These are phyloP conservation scores for Procapra przewalskii DNA, from an alignment of 2,113 vertebrate genomes.

Conservation along the genomic window DNA sequence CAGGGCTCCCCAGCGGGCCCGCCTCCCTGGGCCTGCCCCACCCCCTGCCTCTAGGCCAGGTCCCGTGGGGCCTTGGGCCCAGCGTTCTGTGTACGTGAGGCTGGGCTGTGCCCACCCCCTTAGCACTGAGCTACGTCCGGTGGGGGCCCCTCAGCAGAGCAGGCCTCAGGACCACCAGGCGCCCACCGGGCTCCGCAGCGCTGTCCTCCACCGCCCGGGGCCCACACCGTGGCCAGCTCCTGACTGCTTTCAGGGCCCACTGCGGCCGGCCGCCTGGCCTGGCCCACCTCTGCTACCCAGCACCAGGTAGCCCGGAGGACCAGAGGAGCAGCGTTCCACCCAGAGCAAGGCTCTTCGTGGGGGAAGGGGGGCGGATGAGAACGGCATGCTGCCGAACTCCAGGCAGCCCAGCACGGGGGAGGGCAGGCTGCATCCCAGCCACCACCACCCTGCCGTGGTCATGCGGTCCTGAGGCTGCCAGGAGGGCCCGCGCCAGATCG, in stretches of 20 bases:
- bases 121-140: neutral
- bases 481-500: neutral
- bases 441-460: accelerated
- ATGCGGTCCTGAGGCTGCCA: no score
- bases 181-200: accelerated
- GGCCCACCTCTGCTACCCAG: neutral
- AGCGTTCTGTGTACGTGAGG: accelerated
- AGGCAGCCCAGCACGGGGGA: accelerated
- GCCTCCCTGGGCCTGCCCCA: neutral
- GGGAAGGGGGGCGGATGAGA: accelerated
- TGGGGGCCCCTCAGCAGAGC: neutral
- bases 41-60: no score
- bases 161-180: neutral
- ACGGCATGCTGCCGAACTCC: neutral
- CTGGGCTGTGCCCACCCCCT: neutral
- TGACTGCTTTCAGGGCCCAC: neutral
- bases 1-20: no score
- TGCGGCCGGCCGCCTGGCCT: accelerated
- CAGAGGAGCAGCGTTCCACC: neutral
- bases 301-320: accelerated
- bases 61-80: no score
- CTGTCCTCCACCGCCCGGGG: neutral
- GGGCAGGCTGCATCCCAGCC: accelerated
- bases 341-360: accelerated
- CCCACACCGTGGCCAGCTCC: neutral